These are phyloP conservation scores for Stictocephala bisonia DNA, from an alignment of 2,888 invertebrate species.

Conservation along the genomic window DNA sequence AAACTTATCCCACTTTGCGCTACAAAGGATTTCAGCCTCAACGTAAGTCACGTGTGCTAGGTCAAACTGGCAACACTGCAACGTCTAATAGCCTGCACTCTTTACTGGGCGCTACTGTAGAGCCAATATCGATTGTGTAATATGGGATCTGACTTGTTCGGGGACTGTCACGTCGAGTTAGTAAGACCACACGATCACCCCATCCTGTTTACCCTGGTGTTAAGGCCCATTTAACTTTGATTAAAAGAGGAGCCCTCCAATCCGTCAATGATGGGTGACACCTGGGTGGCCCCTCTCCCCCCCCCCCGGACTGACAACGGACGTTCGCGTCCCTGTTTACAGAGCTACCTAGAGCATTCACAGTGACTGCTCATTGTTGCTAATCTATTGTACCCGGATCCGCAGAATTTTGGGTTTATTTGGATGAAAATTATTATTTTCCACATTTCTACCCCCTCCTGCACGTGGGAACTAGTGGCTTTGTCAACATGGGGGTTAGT, in stretches of 20 bases:
- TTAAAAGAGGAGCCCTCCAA: slow-evolving; percentile 18
- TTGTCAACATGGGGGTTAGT: slow-evolving; percentile 19
- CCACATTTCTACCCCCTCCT: slow-evolving; percentile 13
- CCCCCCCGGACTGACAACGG: slow-evolving; percentile 15
- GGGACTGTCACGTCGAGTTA: no score
- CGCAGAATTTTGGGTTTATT: slow-evolving; percentile 27
- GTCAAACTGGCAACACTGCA: no score
- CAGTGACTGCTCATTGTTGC: slow-evolving; percentile 21
- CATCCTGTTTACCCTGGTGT: slow-evolving; percentile 34
- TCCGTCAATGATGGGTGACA: slow-evolving; percentile 32
- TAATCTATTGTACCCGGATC: slow-evolving; percentile 23
- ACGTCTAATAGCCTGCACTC: no score
- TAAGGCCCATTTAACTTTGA: slow-evolving; percentile 40
- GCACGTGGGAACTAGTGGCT: slow-evolving; percentile 1
- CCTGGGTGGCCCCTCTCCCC: slow-evolving; percentile 13
- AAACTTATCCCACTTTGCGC: no score
- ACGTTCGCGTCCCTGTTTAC: slow-evolving; percentile 26
- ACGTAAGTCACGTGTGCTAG: no score
- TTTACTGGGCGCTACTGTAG: neutral
- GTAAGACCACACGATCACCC: no score
- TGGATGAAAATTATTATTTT: slow-evolving; percentile 42
- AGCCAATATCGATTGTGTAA: no score
- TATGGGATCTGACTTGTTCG: no score
- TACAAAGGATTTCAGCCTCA: no score
- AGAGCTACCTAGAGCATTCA: no score